Percentiles rank a stretch among this genome's conserved stretches.
Evolutionary conservation across 2,797 vertebrate genomes (phyloP).

Genomic region (Bradypodion pumilum): DNA sequence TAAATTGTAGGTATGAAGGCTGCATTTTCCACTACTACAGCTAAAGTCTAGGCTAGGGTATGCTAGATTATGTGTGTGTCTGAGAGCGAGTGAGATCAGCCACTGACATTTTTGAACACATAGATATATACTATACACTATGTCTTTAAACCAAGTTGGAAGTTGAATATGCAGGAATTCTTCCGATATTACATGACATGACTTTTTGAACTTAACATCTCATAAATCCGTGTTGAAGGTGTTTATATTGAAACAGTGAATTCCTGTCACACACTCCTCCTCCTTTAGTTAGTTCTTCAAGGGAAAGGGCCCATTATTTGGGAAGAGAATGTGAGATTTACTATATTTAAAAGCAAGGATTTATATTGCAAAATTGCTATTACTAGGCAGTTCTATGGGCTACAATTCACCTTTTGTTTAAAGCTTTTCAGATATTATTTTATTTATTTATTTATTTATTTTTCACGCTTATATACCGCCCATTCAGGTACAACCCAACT

Average conservation of each 20-base stretch:
- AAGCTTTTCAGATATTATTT: not conserved
- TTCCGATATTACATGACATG: not conserved
- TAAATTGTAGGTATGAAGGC: not conserved
- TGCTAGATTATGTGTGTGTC: not conserved
- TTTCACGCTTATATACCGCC: too few species aligned
- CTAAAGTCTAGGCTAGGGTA: not conserved
- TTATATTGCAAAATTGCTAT: not conserved
- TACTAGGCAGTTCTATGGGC: not conserved
- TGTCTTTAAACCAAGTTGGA: slow-evolving; percentile 2
- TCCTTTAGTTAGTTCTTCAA: slow-evolving; percentile 1
- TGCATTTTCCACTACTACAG: not conserved
- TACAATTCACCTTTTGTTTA: slow-evolving; percentile 24
- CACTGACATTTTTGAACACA: slow-evolving; percentile 11
- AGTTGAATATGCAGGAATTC: slow-evolving; percentile 5
- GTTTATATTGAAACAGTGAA: not conserved
- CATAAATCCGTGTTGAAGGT: not conserved
- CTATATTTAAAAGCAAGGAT: not conserved
- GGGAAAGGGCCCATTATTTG: not conserved
- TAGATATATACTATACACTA: too few species aligned
- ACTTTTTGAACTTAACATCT: not conserved
- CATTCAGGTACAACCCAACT: too few species aligned
- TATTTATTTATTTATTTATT: too few species aligned
- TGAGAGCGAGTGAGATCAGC: fast-evolving
- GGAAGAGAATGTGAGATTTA: not conserved
- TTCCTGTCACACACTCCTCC: not conserved